A percentile compares a stretch with the other conserved stretches of the same genome.
These are phyloP conservation scores for Spinus pinus DNA, from an alignment of 2,797 vertebrate genomes.

Conservation along the genomic window DNA sequence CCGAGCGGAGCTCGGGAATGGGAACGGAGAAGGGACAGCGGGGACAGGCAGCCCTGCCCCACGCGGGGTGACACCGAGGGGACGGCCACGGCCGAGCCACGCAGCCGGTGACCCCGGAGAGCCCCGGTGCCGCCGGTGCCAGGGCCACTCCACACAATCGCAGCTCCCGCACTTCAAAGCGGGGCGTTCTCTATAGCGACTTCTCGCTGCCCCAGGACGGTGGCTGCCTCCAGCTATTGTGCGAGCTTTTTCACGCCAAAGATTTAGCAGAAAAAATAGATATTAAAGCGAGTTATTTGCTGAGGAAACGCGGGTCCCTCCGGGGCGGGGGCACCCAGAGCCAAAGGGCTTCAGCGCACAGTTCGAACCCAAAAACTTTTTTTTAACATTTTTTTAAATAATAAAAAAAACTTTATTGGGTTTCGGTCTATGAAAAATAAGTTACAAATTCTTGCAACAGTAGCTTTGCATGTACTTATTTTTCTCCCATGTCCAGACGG, in stretches of 20 bases:
- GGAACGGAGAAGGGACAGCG: not conserved
- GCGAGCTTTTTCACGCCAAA: conserved; percentile 18
- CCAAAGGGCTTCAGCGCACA: not conserved
- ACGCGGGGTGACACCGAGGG: not conserved
- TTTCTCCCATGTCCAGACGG: conserved; percentile 82
- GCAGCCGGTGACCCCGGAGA: not conserved
- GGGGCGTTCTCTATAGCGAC: conserved; percentile 12
- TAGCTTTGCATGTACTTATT: conserved; percentile 82
- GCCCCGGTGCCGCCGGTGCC: not conserved
- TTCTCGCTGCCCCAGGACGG: conserved; percentile 56
- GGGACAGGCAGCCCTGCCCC: not conserved
- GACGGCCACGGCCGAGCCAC: not conserved
- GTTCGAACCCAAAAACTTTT: conserved; percentile 25
- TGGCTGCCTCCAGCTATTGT: conserved; percentile 45
- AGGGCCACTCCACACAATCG: conserved; percentile 2
- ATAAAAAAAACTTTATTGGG: conserved; percentile 50
- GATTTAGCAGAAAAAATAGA: conserved; percentile 16
- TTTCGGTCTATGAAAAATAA: conserved; percentile 73
- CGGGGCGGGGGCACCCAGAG: not conserved
- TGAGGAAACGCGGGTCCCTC: not conserved
- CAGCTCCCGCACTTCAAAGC: conserved; percentile 39
- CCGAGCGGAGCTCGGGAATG: not conserved
- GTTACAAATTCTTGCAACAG: conserved; percentile 87
- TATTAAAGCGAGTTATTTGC: conserved; percentile 6
- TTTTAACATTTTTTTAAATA: accelerated